Evolutionary conservation across 2,797 vertebrate genomes (phyloP).

Genomic region (Acanthornis magna): DNA sequence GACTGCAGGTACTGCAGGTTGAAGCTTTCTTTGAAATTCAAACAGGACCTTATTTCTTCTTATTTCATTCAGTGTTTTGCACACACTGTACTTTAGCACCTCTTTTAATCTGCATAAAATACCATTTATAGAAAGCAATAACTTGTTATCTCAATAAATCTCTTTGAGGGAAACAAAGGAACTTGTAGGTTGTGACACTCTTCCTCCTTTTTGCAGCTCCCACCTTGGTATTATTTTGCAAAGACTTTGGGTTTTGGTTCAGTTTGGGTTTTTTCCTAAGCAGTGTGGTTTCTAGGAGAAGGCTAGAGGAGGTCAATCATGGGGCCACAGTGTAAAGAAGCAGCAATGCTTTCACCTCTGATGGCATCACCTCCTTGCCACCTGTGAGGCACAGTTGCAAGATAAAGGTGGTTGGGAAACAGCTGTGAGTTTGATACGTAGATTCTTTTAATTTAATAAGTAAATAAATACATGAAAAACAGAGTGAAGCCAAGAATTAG

Average conservation of each 20-base stretch:
- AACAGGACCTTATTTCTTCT: neutral
- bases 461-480: neutral
- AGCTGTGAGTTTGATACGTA: neutral
- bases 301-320: neutral
- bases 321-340: neutral
- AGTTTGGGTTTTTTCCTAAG: neutral
- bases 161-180: neutral
- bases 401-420: neutral
- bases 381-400: neutral
- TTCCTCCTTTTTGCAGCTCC: neutral
- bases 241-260: neutral
- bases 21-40: neutral
- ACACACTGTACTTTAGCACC: neutral
- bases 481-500: neutral
- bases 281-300: neutral
- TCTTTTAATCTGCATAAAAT: neutral
- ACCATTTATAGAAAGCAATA: neutral
- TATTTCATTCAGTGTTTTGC: neutral
- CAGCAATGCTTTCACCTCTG: neutral
- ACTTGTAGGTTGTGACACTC: neutral
- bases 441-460: neutral
- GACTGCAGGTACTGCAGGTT: neutral
- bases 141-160: neutral
- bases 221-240: neutral
- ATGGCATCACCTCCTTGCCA: neutral